Percentiles rank a stretch among this genome's conserved stretches.
Conservation (phyloP, 2,888 invertebrate genomes). For the Gibbula magus region DNA sequence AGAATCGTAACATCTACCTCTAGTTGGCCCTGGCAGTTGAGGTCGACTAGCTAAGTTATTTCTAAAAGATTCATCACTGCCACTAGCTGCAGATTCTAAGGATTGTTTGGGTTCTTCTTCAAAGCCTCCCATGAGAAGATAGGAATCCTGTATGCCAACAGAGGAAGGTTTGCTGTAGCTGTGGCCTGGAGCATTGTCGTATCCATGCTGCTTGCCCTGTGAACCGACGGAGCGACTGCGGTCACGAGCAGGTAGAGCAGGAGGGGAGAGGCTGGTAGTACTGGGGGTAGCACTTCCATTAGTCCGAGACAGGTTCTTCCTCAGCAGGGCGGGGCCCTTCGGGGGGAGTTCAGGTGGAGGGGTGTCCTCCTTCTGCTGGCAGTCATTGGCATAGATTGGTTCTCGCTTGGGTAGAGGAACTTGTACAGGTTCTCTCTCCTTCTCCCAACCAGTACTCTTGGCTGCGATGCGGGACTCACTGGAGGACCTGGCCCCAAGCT, state of each 20-base stretch:
- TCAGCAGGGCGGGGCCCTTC: constrained; percentile 62
- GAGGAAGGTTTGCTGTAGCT: neutral
- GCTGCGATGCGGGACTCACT: constrained; percentile 17
- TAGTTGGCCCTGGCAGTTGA: neutral
- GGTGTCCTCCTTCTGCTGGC: constrained; percentile 40
- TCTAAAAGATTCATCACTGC: neutral
- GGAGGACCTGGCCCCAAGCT: constrained; percentile 13
- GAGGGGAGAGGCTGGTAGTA: constrained; percentile 16
- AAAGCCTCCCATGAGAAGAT: constrained; percentile 24
- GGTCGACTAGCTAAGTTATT: neutral
- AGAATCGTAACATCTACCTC: neutral
- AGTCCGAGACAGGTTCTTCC: constrained; percentile 41
- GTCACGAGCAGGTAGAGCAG: constrained; percentile 32
- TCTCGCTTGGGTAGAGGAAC: constrained; percentile 32
- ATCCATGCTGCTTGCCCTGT: constrained; percentile 26
- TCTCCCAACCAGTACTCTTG: neutral
- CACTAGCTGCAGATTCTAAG: neutral
- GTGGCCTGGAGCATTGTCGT: constrained; percentile 30
- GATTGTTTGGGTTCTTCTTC: constrained; percentile 13
- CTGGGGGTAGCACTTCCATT: neutral
- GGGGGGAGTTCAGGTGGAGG: constrained; percentile 67
- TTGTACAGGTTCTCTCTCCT: neutral
- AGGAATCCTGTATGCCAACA: neutral
- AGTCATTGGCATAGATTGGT: constrained; percentile 63
- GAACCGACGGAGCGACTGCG: constrained; percentile 40